Conservation (phyloP, 2,888 invertebrate species). For the Nipponacmea schrenckii region DNA sequence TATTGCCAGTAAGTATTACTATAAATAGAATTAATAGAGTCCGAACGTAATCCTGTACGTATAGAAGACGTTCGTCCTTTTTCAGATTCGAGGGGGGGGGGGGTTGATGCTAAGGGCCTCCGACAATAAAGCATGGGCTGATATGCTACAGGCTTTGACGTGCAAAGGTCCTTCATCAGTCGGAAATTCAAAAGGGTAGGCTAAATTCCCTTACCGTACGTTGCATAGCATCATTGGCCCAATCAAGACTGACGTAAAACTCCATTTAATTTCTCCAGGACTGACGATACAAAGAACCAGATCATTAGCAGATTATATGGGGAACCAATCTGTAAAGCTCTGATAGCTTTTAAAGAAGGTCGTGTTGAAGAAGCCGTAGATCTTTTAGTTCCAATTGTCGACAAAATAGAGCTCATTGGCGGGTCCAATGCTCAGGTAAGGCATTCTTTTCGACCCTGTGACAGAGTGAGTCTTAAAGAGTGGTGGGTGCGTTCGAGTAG, state of each 20-base stretch:
- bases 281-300: conserved; percentile 37
- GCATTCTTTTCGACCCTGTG: not conserved
- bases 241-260: too few relatives aligned
- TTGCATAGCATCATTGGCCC: too few relatives aligned
- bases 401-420: conserved; percentile 64
- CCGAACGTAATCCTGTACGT: too few relatives aligned
- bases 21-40: not conserved
- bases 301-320: conserved; percentile 53
- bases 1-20: conserved; percentile 52
- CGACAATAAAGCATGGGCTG: too few relatives aligned
- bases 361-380: conserved; percentile 62
- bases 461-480: not conserved
- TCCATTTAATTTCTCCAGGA: conserved; percentile 28
- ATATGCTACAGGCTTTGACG: too few relatives aligned
- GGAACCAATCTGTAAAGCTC: conserved; percentile 58
- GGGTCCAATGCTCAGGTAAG: conserved; percentile 69
- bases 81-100: too few relatives aligned
- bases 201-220: too few relatives aligned
- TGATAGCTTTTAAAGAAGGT: conserved; percentile 62
- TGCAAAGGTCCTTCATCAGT: too few relatives aligned
- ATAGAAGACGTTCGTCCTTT: too few relatives aligned
- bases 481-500: not conserved
- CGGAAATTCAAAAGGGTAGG: too few relatives aligned
- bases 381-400: conserved; percentile 61
- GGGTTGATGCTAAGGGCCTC: too few relatives aligned